Percentiles rank a stretch among this genome's conserved stretches.
Conservation (phyloP, 2,888 invertebrate genomes). For the Leptopilina syphax region DNA sequence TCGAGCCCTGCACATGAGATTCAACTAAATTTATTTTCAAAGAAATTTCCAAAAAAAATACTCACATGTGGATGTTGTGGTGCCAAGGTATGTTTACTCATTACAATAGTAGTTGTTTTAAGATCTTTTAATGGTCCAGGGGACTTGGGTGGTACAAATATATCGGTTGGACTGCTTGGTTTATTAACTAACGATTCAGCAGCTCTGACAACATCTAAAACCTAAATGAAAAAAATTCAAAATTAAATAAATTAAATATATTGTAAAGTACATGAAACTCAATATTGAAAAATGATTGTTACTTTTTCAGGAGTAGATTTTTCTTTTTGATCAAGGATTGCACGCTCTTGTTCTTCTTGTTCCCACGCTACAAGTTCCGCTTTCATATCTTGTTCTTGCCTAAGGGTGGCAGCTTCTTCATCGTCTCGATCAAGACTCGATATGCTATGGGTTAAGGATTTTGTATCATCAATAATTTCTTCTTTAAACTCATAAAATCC, state of each 20-base stretch:
- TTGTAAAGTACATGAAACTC: neutral
- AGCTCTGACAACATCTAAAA: constrained; percentile 92
- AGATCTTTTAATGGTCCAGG: constrained; percentile 83
- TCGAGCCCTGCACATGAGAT: no score
- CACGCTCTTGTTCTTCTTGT: constrained; percentile 81
- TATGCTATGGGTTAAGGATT: constrained; percentile 86
- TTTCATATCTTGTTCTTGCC: constrained; percentile 84
- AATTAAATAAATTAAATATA: neutral
- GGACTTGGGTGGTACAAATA: constrained; percentile 84
- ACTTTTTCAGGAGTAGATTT: constrained; percentile 92
- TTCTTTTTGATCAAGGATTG: constrained; percentile 82
- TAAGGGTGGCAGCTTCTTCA: constrained; percentile 77
- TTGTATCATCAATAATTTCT: constrained; percentile 66
- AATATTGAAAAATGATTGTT: constrained; percentile 30
- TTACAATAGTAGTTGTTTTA: constrained; percentile 95
- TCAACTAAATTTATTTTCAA: neutral
- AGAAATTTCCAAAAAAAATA: constrained; percentile 57
- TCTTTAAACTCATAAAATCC: constrained; percentile 69
- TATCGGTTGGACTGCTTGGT: constrained; percentile 78
- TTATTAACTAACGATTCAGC: constrained; percentile 88
- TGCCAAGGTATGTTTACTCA: constrained; percentile 94
- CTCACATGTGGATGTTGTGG: constrained; percentile 82
- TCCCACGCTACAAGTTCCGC: constrained; percentile 87
- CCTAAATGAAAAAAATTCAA: constrained; percentile 77
- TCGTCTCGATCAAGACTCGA: constrained; percentile 94